phyloP scores from a whole-genome alignment of 64 coral and sea anemone species.

The Acropora tenuis region DNA sequence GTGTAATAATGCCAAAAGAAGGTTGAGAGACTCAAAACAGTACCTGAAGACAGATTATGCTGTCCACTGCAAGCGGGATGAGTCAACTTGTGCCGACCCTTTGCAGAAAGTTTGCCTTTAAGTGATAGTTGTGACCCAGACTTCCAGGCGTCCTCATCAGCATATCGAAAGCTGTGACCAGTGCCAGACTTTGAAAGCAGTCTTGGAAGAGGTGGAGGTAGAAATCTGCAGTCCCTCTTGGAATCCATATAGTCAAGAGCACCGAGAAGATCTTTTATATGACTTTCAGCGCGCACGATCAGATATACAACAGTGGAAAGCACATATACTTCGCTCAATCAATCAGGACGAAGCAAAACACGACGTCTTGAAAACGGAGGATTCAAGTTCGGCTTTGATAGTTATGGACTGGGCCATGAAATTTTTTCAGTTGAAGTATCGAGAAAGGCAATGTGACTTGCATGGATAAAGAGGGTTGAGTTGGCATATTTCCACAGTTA shows the following conservation, averaged over 20 bases:
- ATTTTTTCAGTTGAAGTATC: no score
- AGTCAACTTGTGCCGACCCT: conserved; percentile 41
- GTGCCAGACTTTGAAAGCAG: conserved; percentile 22
- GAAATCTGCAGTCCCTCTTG: conserved; percentile 23
- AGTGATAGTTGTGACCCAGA: conserved; percentile 19
- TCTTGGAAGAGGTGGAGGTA: conserved; percentile 17
- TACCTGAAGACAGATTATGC: conserved; percentile 39
- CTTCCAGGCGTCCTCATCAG: conserved; percentile 17
- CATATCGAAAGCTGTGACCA: background rate
- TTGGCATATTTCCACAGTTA: no score
- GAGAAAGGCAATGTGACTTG: no score
- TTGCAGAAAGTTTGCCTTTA: conserved; percentile 34
- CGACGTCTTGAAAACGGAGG: background rate
- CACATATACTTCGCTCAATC: background rate
- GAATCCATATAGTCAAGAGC: conserved; percentile 45
- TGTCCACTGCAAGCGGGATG: conserved; percentile 25
- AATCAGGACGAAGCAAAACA: conserved; percentile 33
- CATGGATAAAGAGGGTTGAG: no score
- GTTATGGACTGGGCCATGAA: no score
- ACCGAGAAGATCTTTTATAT: conserved; percentile 9
- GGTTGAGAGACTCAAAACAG: conserved; percentile 26
- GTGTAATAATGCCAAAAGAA: conserved; percentile 21
- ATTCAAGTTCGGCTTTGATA: no score
- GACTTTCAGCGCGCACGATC: background rate
- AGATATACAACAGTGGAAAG: conserved; percentile 23